These are phyloP conservation scores for Muraenolepis orangiensis DNA, from an alignment of 2,797 vertebrate species.

Conservation along the genomic window DNA sequence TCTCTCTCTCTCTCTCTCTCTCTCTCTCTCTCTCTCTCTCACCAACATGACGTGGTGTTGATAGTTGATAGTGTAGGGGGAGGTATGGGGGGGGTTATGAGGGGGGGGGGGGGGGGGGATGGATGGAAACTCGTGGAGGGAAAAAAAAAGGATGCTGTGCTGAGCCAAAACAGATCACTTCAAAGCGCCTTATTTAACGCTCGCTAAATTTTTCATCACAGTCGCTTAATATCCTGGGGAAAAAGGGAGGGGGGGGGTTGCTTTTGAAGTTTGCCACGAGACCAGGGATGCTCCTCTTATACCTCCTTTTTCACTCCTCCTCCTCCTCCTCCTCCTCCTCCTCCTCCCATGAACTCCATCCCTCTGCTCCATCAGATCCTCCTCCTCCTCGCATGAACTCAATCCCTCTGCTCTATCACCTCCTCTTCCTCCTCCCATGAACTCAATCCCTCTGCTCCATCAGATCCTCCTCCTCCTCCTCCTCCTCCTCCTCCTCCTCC, in stretches of 20 bases:
- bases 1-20: conserved; percentile 22
- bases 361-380: conserved; percentile 48
- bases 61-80: conserved; percentile 52
- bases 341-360: conserved; percentile 59
- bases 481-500: too few species aligned
- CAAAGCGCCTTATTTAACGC: conserved; percentile 86
- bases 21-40: not conserved
- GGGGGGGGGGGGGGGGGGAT: conserved; percentile 72
- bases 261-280: conserved; percentile 81
- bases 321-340: conserved; percentile 9
- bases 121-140: conserved; percentile 79
- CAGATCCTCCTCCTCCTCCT: too few species aligned
- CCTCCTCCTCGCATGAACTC: too few species aligned
- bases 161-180: conserved; percentile 85
- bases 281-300: conserved; percentile 77
- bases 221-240: conserved; percentile 86
- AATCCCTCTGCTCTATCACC: too few species aligned
- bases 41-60: too few species aligned
- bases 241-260: conserved; percentile 50
- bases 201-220: conserved; percentile 87
- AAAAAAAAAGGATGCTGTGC: conserved; percentile 48
- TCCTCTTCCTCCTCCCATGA: too few species aligned
- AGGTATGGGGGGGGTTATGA: too few species aligned
- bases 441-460: too few species aligned
- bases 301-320: conserved; percentile 62